phyloP scores from a whole-genome alignment of 2,113 vertebrate species.

The Dryoscopus gambensis region DNA sequence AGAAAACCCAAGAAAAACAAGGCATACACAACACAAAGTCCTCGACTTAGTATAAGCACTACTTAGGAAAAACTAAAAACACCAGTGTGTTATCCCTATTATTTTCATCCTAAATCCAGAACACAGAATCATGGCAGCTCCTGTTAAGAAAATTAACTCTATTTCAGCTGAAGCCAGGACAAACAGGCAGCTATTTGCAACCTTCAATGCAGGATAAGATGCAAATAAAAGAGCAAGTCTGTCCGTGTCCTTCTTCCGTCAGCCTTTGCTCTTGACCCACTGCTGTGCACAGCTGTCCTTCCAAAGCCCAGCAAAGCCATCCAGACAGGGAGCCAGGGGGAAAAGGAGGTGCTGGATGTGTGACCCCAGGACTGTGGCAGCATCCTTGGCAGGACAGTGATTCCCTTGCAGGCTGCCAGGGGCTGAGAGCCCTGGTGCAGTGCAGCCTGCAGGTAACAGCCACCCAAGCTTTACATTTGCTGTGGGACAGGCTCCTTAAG shows the following conservation, averaged over 20 bases:
- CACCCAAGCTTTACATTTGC: not conserved
- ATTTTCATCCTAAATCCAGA: not conserved
- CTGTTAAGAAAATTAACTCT: not conserved
- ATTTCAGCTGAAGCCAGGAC: not conserved
- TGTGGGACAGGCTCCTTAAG: not conserved
- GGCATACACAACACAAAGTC: not conserved
- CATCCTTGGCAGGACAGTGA: not conserved
- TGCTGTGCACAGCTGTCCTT: not conserved
- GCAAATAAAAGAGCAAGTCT: not conserved
- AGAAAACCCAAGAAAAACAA: not conserved
- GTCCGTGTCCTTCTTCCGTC: not conserved
- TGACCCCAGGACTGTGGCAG: accelerated
- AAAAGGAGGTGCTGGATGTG: not conserved
- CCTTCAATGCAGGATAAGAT: not conserved
- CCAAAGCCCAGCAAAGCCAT: not conserved
- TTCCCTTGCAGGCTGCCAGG: not conserved
- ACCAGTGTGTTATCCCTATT: not conserved
- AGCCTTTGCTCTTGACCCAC: not conserved
- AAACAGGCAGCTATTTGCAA: not conserved
- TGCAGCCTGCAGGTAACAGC: not conserved
- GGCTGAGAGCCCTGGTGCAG: not conserved
- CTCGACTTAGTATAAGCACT: not conserved
- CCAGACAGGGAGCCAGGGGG: not conserved
- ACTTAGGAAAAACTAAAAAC: not conserved
- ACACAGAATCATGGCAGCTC: not conserved